Base-by-base conservation (phyloP, 2,797 vertebrate genomes). In the Ciconia nigra region DNA sequence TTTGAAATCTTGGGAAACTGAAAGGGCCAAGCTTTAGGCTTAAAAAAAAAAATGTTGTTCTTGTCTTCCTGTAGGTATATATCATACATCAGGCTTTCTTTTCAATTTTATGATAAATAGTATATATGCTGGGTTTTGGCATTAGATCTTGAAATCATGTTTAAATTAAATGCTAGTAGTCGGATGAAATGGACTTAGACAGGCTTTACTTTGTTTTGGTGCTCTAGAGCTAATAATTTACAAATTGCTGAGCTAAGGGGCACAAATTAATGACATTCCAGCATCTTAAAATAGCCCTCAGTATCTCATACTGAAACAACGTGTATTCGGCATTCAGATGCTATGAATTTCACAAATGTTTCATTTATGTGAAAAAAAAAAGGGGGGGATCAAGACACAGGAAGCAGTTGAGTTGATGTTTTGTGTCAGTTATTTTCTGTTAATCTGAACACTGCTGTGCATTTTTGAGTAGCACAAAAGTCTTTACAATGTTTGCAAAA, bases 171-270 rank as follows among this genome's bases (percentile, higher is more conserved):
- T 4, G 5, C n/a, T 84, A 59, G 54, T 83, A 77, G 88, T 42
- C 24, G 25, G 69, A 61, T 87, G 55, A 92, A 95, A 93, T 82
- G 52, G 57, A 15, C 87, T 97, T 96, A 87, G 77, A 89, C 70
- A 87, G 63, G 71, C 86, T 96, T 91, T 84, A 37, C 70, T 69
- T 88, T 93, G 67, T 97, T 96, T 83, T 94, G 92, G 83, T 95
- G n/a, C 79, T 67, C 72, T 87, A 63, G 57, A 94, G 91, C 81
- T 96, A 97, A 97, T 96, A 1, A 96, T 96, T 98, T 97, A 96
- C 79, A 94, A 96, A 93, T 96, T 82, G 73, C 93, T 95, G 74
- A 91, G 77, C 78, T 91, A 86, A 94, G 79, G 70, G 78, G 52
- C 90, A 90, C 37, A 82, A 81, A 94, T 91, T 95, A 97, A 95